Evolutionary conservation across 2,888 invertebrate species (phyloP).

Genomic region (Luffia ferchaultella): DNA sequence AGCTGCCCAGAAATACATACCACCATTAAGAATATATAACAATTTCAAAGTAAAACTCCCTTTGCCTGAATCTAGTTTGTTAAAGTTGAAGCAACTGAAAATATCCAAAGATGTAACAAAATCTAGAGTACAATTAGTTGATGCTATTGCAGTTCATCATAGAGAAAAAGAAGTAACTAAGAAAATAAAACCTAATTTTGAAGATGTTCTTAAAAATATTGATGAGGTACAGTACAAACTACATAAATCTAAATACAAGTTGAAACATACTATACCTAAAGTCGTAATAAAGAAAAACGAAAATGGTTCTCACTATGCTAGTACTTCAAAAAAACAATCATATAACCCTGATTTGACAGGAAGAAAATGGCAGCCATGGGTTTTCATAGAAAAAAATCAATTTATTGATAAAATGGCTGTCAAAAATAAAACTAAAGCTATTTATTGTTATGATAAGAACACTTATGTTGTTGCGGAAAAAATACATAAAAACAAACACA

Average conservation of each 20-base stretch:
- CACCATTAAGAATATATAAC: slow-evolving; percentile 41
- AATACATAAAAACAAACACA: slow-evolving; percentile 45
- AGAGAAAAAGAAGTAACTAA: slow-evolving; percentile 27
- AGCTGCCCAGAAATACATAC: slow-evolving; percentile 61
- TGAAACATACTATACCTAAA: slow-evolving; percentile 49
- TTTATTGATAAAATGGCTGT: slow-evolving; percentile 56
- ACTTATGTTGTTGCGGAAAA: slow-evolving; percentile 45
- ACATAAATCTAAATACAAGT: slow-evolving; percentile 46
- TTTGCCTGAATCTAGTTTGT: slow-evolving; percentile 46
- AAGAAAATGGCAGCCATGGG: slow-evolving; percentile 62
- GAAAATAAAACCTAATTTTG: slow-evolving; percentile 56
- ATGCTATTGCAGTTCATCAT: too few species aligned
- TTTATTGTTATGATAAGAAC: slow-evolving; percentile 45
- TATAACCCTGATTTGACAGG: slow-evolving; percentile 56
- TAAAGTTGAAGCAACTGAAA: slow-evolving; percentile 50
- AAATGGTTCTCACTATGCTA: slow-evolving; percentile 57
- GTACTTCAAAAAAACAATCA: slow-evolving; percentile 31
- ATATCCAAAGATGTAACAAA: slow-evolving; percentile 41
- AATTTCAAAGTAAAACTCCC: slow-evolving; percentile 53
- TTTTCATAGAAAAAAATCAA: slow-evolving; percentile 48
- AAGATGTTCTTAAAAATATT: slow-evolving; percentile 60
- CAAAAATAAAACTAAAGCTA: slow-evolving; percentile 42
- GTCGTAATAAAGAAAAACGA: slow-evolving; percentile 56
- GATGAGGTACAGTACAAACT: slow-evolving; percentile 53
- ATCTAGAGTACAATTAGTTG: slow-evolving; percentile 4